These are phyloP conservation scores for Rhodinocichla rosea DNA, from an alignment of 2,113 vertebrate species.

Conservation along the genomic window DNA sequence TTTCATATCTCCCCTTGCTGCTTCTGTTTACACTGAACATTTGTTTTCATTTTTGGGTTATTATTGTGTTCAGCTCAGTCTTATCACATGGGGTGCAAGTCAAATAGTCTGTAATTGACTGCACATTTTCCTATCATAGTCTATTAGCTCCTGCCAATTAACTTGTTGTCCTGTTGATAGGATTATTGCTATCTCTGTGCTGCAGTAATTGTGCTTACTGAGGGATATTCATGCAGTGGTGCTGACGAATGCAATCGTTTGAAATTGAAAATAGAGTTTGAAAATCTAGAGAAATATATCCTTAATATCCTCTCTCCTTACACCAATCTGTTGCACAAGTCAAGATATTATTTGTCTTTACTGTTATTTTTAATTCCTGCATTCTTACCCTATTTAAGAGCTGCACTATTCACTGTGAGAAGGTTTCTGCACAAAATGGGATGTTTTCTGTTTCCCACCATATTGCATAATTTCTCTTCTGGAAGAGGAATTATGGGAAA, in stretches of 20 bases:
- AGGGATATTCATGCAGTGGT: not conserved
- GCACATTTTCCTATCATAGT: not conserved
- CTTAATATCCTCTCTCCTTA: not conserved
- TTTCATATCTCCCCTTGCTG: not conserved
- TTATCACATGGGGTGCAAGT: not conserved
- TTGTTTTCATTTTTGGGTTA: conserved; percentile 31
- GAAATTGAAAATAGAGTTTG: not conserved
- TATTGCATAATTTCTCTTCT: not conserved
- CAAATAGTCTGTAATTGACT: conserved; percentile 8
- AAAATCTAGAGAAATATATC: not conserved
- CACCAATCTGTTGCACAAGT: not conserved
- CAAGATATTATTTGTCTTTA: not conserved
- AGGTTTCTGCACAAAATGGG: not conserved
- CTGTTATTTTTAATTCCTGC: not conserved
- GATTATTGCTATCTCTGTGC: not conserved
- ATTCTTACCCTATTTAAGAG: not conserved
- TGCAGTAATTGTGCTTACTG: not conserved
- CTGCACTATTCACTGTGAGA: not conserved
- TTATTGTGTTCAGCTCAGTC: not conserved
- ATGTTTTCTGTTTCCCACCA: rapidly evolving
- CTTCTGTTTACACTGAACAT: not conserved
- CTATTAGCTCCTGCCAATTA: conserved; percentile 15
- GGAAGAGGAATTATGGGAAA: not conserved
- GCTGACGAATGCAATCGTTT: not conserved
- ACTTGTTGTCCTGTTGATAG: not conserved